Evolutionary conservation across 1,140 invertebrate species (phyloP).

Genomic region (Scylla paramamosain): DNA sequence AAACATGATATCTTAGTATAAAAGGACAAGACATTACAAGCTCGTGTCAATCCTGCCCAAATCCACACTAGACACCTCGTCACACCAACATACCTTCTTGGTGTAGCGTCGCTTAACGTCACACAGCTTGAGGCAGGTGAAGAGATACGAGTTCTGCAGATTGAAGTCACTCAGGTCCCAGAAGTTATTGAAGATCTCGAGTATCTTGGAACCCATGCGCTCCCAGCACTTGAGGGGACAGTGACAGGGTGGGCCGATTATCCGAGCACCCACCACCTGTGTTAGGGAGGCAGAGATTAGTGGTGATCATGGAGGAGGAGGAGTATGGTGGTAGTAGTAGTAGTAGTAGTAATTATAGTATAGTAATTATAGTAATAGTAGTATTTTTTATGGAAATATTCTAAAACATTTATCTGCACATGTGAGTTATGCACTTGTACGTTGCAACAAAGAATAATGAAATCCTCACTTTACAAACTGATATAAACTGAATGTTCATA

Average conservation of each 20-base stretch:
- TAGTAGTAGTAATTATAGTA: no score
- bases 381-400: no score
- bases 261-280: conserved; percentile 73
- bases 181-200: conserved; percentile 77
- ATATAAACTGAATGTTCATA: no score
- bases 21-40: neutral
- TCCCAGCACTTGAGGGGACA: conserved; percentile 77
- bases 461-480: neutral
- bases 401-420: no score
- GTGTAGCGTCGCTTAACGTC: conserved; percentile 77
- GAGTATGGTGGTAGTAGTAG: no score
- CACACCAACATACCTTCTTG: conserved; percentile 74
- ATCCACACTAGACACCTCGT: neutral
- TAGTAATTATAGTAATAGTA: no score
- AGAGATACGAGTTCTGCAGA: conserved; percentile 76
- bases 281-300: neutral
- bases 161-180: conserved; percentile 77
- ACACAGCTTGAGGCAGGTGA: conserved; percentile 77
- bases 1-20: no score
- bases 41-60: neutral
- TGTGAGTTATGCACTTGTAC: neutral
- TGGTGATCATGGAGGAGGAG: neutral
- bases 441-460: neutral
- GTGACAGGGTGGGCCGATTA: conserved; percentile 75
- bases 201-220: conserved; percentile 75